Conservation (phyloP, 2,113 vertebrate species). For the Coreoperca whiteheadi region DNA sequence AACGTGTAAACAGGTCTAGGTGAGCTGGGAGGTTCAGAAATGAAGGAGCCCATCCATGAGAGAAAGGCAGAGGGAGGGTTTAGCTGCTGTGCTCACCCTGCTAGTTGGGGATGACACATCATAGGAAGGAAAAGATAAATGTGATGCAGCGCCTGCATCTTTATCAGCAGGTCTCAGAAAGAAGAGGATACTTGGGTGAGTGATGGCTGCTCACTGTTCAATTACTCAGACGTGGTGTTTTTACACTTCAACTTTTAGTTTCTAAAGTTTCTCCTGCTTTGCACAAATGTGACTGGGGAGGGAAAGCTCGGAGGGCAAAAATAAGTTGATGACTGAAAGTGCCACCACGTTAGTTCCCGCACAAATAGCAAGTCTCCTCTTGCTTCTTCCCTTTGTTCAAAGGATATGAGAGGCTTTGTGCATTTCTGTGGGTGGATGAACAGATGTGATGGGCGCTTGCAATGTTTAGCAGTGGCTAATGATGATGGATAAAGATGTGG, state of each 20-base stretch:
- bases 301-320: background rate
- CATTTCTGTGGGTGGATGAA: conserved; percentile 52
- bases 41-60: conserved; percentile 19
- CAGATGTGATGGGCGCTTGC: conserved; percentile 37
- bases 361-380: conserved; percentile 18
- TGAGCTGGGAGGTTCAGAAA: background rate
- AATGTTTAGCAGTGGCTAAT: conserved; percentile 48
- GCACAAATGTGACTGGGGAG: background rate
- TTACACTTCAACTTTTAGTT: conserved; percentile 18
- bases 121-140: conserved; percentile 33
- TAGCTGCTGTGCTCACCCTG: background rate
- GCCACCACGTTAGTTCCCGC: background rate
- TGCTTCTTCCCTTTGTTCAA: conserved; percentile 10
- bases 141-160: conserved; percentile 17
- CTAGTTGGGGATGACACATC: background rate
- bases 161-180: conserved; percentile 47
- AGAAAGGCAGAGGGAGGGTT: conserved; percentile 36
- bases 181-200: conserved; percentile 30
- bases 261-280: background rate
- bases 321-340: conserved; percentile 35
- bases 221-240: conserved; percentile 33
- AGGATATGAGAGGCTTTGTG: conserved; percentile 26
- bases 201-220: conserved; percentile 41
- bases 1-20: conserved; percentile 10
- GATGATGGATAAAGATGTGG: conserved; percentile 67